Percentiles rank a stretch among this genome's conserved stretches.
Evolutionary conservation across 92 coral and sea anemone genomes (phyloP).

Genomic region (Bergia sp.): DNA sequence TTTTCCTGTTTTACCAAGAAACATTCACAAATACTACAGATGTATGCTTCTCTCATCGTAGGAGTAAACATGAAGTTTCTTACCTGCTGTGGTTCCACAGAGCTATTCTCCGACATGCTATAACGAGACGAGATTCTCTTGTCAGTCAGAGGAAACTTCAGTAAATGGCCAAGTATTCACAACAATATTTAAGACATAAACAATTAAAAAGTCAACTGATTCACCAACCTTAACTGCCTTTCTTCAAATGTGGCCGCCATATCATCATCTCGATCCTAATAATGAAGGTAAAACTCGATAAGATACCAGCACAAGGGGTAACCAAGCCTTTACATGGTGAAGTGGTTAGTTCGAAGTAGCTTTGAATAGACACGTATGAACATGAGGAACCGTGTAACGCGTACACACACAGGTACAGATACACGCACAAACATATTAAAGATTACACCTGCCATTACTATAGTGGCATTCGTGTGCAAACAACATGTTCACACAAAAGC

Average conservation of each 20-base stretch:
- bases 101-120: conserved; percentile 39
- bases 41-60: too few species aligned
- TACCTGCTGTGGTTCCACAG: conserved; percentile 63
- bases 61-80: not conserved
- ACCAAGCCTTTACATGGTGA: not conserved
- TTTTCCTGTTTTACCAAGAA: too few species aligned
- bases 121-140: not conserved
- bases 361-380: too few species aligned
- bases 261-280: conserved; percentile 89
- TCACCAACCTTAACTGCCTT: conserved; percentile 69
- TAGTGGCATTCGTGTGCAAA: not conserved
- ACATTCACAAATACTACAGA: too few species aligned
- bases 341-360: not conserved
- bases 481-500: not conserved
- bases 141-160: not conserved
- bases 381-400: not conserved
- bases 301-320: too few species aligned
- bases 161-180: not conserved
- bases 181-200: not conserved
- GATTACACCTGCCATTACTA: too few species aligned
- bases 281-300: not conserved
- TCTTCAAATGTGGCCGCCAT: conserved; percentile 97
- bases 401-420: not conserved
- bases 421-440: not conserved
- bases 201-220: not conserved